Conservation (phyloP, 2,113 vertebrate species). For the Grammomys surdaster region DNA sequence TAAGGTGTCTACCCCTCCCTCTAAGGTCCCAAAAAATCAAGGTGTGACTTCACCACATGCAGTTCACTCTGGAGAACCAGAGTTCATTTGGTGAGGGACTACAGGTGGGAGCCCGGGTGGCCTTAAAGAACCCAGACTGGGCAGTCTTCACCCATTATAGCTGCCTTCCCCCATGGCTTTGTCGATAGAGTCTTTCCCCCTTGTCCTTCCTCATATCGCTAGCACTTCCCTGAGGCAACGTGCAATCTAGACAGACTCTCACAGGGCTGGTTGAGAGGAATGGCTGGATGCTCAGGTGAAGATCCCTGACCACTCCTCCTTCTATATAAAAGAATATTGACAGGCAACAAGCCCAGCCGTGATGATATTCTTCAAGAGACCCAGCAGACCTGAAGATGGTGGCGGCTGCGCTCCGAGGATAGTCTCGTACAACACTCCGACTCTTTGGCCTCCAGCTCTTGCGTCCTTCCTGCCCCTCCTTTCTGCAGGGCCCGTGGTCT, state of each 20-base stretch:
- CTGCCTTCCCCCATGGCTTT: neutral
- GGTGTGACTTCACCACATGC: neutral
- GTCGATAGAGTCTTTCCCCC: neutral
- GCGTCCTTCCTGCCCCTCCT: too few relatives aligned
- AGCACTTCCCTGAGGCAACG: neutral
- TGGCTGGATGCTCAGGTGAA: neutral
- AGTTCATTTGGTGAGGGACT: neutral
- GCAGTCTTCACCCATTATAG: neutral
- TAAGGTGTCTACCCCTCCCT: neutral
- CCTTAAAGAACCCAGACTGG: neutral
- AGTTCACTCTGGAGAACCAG: neutral
- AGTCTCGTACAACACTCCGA: neutral
- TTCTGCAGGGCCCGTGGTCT: neutral
- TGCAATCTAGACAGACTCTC: neutral
- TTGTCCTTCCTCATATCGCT: neutral
- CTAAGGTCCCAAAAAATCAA: neutral
- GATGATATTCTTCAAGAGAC: neutral
- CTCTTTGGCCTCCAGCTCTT: neutral
- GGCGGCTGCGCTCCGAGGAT: neutral
- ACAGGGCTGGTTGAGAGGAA: neutral
- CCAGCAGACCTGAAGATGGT: neutral
- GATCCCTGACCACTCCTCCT: neutral
- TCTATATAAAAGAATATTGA: neutral
- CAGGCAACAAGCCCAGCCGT: neutral
- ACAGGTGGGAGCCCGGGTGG: neutral